These are phyloP conservation scores for Microctonus aethiopoides DNA, from an alignment of 2,888 invertebrate species.

Conservation along the genomic window DNA sequence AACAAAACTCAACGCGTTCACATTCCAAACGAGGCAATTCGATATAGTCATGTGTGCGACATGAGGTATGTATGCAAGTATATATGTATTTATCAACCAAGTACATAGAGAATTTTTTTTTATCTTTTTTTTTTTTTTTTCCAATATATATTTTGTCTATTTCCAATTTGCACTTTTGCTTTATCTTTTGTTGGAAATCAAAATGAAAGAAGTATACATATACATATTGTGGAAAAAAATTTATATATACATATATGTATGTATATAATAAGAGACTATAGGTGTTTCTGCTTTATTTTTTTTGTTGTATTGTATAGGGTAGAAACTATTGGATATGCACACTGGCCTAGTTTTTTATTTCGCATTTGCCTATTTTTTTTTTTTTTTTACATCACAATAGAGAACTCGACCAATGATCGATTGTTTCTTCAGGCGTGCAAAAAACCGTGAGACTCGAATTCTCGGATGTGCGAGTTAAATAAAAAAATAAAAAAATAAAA, in stretches of 20 bases:
- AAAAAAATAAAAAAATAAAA: slow-evolving; percentile 7
- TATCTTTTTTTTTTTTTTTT: slow-evolving; percentile 1
- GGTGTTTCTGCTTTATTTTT: background rate
- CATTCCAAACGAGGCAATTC: slow-evolving; percentile 25
- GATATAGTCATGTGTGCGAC: background rate
- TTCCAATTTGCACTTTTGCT: background rate
- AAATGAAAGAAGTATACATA: background rate
- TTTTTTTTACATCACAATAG: slow-evolving; percentile 10
- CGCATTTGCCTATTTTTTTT: slow-evolving; percentile 12
- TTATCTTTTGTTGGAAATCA: background rate
- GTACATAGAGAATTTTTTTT: background rate
- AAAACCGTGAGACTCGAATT: background rate
- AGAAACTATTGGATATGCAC: slow-evolving; percentile 7
- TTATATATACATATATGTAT: too few relatives aligned
- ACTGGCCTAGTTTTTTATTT: slow-evolving; percentile 3
- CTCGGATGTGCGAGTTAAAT: background rate
- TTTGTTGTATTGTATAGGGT: background rate
- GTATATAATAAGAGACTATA: background rate
- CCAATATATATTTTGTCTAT: background rate
- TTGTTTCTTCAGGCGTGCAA: slow-evolving; percentile 32
- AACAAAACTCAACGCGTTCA: slow-evolving; percentile 6
- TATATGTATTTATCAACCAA: background rate
- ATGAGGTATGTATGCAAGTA: background rate
- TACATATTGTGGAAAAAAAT: too few relatives aligned
- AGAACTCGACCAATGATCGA: slow-evolving; percentile 34